Percentiles rank a stretch among this genome's conserved stretches.
phyloP scores from a whole-genome alignment of 1,140 invertebrate genomes.

The Cryptotermes secundus region DNA sequence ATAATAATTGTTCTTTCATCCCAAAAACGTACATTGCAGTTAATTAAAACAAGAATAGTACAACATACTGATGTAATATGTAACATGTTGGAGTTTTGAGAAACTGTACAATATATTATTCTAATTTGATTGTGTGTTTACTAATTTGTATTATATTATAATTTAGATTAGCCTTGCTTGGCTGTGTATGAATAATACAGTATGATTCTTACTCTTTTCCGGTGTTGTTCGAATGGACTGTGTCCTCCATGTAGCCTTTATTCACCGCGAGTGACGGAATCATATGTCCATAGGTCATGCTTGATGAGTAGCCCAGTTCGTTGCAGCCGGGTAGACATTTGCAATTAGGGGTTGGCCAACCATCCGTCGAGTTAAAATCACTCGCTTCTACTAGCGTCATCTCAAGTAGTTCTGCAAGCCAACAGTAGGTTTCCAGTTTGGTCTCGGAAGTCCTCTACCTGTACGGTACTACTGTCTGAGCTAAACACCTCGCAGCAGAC shows the following conservation, averaged over 20 bases:
- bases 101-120: too few relatives aligned
- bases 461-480: too few relatives aligned
- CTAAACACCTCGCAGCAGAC: too few relatives aligned
- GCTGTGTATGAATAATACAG: neutral
- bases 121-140: too few relatives aligned
- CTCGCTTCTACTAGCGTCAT: neutral
- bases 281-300: neutral
- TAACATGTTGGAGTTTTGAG: too few relatives aligned
- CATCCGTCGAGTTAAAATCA: neutral
- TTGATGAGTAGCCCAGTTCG: neutral
- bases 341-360: neutral
- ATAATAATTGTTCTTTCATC: too few relatives aligned
- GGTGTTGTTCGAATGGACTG: neutral
- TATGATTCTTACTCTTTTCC: neutral
- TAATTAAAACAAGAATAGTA: too few relatives aligned
- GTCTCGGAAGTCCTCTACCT: too few relatives aligned
- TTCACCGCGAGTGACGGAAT: neutral
- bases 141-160: too few relatives aligned
- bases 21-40: too few relatives aligned
- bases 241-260: neutral
- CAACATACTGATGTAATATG: too few relatives aligned
- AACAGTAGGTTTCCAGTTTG: neutral
- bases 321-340: neutral
- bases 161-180: too few relatives aligned
- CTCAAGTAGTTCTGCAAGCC: neutral